These are phyloP conservation scores for Papilio glaucus DNA, from an alignment of 1,140 invertebrate species.

Conservation along the genomic window DNA sequence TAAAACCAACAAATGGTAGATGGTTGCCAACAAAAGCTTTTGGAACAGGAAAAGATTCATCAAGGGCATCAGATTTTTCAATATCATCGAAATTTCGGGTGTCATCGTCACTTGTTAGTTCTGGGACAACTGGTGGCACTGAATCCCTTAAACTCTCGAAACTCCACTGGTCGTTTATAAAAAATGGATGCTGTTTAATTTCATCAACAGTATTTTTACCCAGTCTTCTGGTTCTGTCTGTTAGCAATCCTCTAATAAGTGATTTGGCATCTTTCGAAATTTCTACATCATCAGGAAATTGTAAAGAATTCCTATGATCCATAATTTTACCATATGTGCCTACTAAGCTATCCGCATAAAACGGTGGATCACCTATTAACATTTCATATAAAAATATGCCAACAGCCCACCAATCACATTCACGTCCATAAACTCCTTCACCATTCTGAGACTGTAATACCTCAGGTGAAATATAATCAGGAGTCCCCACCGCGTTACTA, in stretches of 20 bases:
- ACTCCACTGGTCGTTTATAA: slow-evolving; percentile 98
- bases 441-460: slow-evolving; percentile 98
- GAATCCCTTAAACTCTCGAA: slow-evolving; percentile 97
- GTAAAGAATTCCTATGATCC: slow-evolving; percentile 98
- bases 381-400: slow-evolving; percentile 99
- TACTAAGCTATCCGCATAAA: slow-evolving; percentile 98
- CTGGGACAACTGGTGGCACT: slow-evolving; percentile 98
- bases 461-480: slow-evolving; percentile 99
- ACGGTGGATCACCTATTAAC: slow-evolving; percentile 99
- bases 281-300: slow-evolving; percentile 97
- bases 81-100: slow-evolving; percentile 99
- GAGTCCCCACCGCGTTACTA: slow-evolving; percentile 99
- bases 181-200: slow-evolving; percentile 97
- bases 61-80: slow-evolving; percentile 94
- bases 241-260: slow-evolving; percentile 96
- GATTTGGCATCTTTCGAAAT: slow-evolving; percentile 96
- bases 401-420: slow-evolving; percentile 99
- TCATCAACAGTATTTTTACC: slow-evolving; percentile 97
- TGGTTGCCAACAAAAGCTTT: slow-evolving; percentile 99
- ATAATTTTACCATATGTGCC: slow-evolving; percentile 99
- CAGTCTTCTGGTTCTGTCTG: slow-evolving; percentile 94
- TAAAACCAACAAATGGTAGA: slow-evolving; percentile 99
- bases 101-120: slow-evolving; percentile 97
- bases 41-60: slow-evolving; percentile 96
- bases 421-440: slow-evolving; percentile 96